Percentiles rank a stretch among this genome's conserved stretches.
Conservation (phyloP, 2,888 invertebrate genomes). For the Ennomos erosarius region DNA sequence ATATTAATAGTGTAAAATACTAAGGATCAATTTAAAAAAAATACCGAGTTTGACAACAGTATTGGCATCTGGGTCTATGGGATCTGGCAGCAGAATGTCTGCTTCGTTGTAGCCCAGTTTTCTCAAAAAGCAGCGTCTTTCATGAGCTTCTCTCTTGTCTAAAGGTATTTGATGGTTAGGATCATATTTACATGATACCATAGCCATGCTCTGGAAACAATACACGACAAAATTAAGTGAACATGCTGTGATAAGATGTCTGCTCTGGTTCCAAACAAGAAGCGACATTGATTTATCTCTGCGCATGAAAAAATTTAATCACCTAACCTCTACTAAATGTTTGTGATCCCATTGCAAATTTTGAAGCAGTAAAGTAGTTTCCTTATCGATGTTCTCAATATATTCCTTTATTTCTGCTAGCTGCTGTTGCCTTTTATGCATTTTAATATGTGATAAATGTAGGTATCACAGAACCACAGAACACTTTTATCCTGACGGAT, state of each 20-base stretch:
- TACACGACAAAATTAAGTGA: conserved; percentile 6
- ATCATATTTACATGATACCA: conserved; percentile 59
- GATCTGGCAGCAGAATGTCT: conserved; percentile 64
- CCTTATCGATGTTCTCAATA: conserved; percentile 60
- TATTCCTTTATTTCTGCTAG: conserved; percentile 57
- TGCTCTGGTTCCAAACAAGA: too few species aligned
- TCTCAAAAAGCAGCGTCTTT: conserved; percentile 56
- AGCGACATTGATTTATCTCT: too few species aligned
- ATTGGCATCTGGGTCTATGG: conserved; percentile 48
- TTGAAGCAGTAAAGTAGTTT: conserved; percentile 69
- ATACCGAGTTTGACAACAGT: conserved; percentile 68
- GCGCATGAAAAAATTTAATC: neutral
- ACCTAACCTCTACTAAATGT: conserved; percentile 59
- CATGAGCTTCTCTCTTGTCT: conserved; percentile 54
- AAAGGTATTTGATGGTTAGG: conserved; percentile 58
- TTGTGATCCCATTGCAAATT: conserved; percentile 73
- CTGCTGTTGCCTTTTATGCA: conserved; percentile 58
- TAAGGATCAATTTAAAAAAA: conserved; percentile 22
- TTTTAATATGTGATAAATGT: conserved; percentile 26
- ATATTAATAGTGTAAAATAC: neutral
- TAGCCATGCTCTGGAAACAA: conserved; percentile 51
- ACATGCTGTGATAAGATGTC: too few species aligned
- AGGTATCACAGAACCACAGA: too few species aligned
- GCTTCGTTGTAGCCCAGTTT: conserved; percentile 57
- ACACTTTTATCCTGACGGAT: too few species aligned